A percentile compares a stretch with the other conserved stretches of the same genome.
These are phyloP conservation scores for Chrysina gloriosa DNA, from an alignment of 2,888 invertebrate genomes.

Conservation along the genomic window DNA sequence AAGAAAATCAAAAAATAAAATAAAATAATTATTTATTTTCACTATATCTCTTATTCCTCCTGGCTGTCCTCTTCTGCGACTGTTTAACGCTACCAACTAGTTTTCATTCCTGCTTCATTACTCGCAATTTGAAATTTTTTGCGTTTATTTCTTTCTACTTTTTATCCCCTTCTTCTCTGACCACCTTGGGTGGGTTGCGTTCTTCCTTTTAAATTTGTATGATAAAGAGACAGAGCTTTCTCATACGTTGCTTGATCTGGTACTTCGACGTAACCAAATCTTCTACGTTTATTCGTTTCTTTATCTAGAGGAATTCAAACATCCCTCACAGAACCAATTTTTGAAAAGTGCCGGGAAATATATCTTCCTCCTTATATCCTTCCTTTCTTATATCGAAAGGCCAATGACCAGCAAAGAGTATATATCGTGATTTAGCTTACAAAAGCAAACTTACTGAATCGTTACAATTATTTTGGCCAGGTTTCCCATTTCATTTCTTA, in stretches of 20 bases:
- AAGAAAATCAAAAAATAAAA: not conserved
- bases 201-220: constrained; percentile 61
- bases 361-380: too few relatives aligned
- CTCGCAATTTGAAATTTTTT: constrained; percentile 65
- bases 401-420: constrained; percentile 66
- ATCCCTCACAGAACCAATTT: constrained; percentile 60
- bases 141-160: constrained; percentile 58
- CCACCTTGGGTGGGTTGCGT: constrained; percentile 62
- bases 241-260: constrained; percentile 62
- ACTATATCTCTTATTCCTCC: constrained; percentile 45
- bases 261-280: constrained; percentile 66
- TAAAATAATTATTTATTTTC: not conserved
- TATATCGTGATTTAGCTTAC: constrained; percentile 55
- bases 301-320: constrained; percentile 62
- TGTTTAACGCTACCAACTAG: constrained; percentile 60
- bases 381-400: constrained; percentile 60
- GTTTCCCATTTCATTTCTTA: constrained; percentile 11
- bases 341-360: constrained; percentile 64
- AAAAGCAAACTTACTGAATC: not conserved
- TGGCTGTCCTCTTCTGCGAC: constrained; percentile 57
- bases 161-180: constrained; percentile 58
- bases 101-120: constrained; percentile 62
- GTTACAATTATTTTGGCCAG: constrained; percentile 10
- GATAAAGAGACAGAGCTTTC: constrained; percentile 65
- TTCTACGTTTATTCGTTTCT: constrained; percentile 59